phyloP scores from a whole-genome alignment of 2,797 vertebrate genomes.

The Yasuhikotakia modesta region DNA sequence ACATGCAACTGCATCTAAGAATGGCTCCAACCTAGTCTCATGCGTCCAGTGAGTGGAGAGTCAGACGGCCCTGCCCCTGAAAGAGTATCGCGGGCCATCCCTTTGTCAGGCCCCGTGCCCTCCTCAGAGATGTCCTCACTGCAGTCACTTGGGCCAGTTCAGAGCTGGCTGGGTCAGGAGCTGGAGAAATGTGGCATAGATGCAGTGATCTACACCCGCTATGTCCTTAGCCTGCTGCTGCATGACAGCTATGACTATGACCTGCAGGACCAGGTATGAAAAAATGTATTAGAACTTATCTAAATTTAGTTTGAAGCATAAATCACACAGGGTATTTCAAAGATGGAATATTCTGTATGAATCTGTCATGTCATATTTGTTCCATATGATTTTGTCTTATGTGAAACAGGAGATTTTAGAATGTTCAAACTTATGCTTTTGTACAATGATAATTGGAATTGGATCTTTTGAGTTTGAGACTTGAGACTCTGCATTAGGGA shows the following conservation, averaged over 20 bases:
- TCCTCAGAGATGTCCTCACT: slow-evolving; percentile 96
- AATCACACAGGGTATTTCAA: background rate
- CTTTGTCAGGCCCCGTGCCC: slow-evolving; percentile 80
- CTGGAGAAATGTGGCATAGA: slow-evolving; percentile 99
- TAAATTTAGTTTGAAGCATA: background rate
- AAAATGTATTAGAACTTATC: background rate
- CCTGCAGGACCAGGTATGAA: slow-evolving; percentile 96
- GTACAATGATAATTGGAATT: too few relatives aligned
- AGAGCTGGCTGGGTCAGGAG: slow-evolving; percentile 99
- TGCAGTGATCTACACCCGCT: slow-evolving; percentile 98
- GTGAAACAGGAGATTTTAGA: too few relatives aligned
- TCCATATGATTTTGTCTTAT: too few relatives aligned
- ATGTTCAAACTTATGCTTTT: too few relatives aligned
- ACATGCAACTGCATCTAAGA: slow-evolving; percentile 84
- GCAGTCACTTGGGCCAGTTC: slow-evolving; percentile 96
- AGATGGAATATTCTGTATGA: background rate
- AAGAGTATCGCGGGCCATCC: slow-evolving; percentile 85
- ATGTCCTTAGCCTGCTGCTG: slow-evolving; percentile 98
- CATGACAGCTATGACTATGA: slow-evolving; percentile 98
- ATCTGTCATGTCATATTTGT: too few relatives aligned
- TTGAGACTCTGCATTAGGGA: too few relatives aligned
- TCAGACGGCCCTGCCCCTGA: slow-evolving; percentile 91
- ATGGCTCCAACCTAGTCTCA: slow-evolving; percentile 92
- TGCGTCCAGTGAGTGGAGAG: slow-evolving; percentile 91
- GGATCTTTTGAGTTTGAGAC: too few relatives aligned